Base-by-base conservation (phyloP, 2,113 vertebrate species). In the Gobio gobio region DNA sequence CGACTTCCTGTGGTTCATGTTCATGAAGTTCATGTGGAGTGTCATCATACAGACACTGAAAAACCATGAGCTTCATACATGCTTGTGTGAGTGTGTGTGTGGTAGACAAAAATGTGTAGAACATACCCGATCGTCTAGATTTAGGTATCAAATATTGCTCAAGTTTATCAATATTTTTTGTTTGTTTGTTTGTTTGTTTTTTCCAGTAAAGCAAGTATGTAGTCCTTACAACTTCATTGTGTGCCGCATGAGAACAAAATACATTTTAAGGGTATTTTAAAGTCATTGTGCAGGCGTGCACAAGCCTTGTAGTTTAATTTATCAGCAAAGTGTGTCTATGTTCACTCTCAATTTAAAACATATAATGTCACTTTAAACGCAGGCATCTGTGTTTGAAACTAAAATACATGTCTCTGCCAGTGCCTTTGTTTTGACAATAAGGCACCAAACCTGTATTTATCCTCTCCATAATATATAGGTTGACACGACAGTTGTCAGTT, bases 381-480 rank as follows among this genome's bases (percentile, higher is more conserved):
- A 82, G 47, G 33, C 70, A 16, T 24, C 51, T 20, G 84, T 91
- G 85, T 91, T 90, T 90, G 75, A 83, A 84, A 29, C 81, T 84
- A 88, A 89, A 93, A 89, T 89, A 91, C 76, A 84, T 47, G 66
- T 72, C 80, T 51, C 81, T 85, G 77, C 70, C 54, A 76, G 66
- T 84, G 82, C 72, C 77, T 89, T 84, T 92, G 88, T 91, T 91
- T 88, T 90, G 86, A 87, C 89, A 89, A 82, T 87, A 87, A 51
- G 26, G 43, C 63, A 6, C 3, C 29, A 51, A 84, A 88, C 82
- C 77, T 8, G 12, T 87, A 70, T 85, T 89, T 88, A 77, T 29
- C 82, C 33, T 51, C 29, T 56, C 78, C 10, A 18, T 64, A 49
- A 58, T 76, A 58, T 75, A 51, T 18, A 61, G 14, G 13, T 70